Evolutionary conservation across 2,888 invertebrate species (phyloP), one percentile per base, ranked within the genome.

Genomic region (Cheilosia impressa): DNA sequence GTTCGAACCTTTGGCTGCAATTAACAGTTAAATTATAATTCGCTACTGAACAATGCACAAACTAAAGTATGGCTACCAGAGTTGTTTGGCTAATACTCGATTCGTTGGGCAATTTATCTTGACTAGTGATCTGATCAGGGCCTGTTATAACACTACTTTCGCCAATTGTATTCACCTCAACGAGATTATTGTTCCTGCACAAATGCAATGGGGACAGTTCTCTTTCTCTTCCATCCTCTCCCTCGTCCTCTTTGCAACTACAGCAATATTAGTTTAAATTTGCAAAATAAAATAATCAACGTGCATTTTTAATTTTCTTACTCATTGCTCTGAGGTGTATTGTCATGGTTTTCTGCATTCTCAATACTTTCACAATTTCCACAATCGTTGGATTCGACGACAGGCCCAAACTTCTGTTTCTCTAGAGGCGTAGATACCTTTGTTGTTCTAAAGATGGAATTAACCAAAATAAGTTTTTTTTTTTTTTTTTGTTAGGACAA

Each of bases 1-100:
- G 91, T 89, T 87, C 92, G 90, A 84, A 90, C 90, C 89, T 92
- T 92, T 79, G 92, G 92, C 92, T 92, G 75, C 4, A 88, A 85
- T 66, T 55, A 57, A 52, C 53, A 57, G 34, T 65, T 4, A 83
- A 87, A 88, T 57, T 4, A 19, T 43, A 47, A 15, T 43, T 24
- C 3, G 15, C 1, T 2, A 15, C n/a, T 6, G 10, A 15, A 24
- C 0, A 19, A 15, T 15, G 2, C 0, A 13, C 15, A 4, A 0
- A 10, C 6, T 13, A 27, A 13, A 10, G 45, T 34, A n/a, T 82
- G 53, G 66, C 63, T 77, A 89, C 89, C 84, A 89, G 82, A 76
- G 89, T 89, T 17, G 88, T 87, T 88, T 88, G 89, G 62, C 77
- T 88, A 55, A 89, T 87, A 75, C 66, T 88, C 45, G 85, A 78